Conservation (phyloP, 2,113 vertebrate species). For the Pseudopodoces humilis region DNA sequence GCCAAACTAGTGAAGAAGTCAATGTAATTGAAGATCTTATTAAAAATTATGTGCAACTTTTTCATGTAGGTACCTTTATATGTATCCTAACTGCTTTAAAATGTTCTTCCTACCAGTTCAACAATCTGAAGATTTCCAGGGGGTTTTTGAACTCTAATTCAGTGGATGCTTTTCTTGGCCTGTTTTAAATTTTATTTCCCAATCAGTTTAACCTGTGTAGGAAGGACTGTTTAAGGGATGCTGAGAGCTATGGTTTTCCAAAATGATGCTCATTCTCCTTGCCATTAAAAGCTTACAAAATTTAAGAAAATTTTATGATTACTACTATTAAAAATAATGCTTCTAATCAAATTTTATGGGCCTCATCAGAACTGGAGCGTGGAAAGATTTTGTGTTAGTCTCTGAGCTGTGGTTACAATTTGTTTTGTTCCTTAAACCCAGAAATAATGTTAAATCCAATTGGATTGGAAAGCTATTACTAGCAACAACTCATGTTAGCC, state of each 20-base stretch:
- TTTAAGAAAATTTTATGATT: not conserved
- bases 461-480: not conserved
- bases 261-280: not conserved
- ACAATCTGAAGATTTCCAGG: not conserved
- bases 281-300: not conserved
- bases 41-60: conserved; percentile 90
- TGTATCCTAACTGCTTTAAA: not conserved
- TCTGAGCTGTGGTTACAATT: not conserved
- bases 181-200: conserved; percentile 7
- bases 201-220: not conserved
- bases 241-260: not conserved
- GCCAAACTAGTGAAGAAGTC: conserved; percentile 87
- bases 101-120: not conserved
- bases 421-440: not conserved
- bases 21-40: conserved; percentile 90
- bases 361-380: not conserved
- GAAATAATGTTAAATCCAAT: not conserved
- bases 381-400: not conserved
- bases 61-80: conserved; percentile 81
- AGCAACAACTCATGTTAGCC: not conserved
- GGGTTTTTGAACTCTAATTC: not conserved
- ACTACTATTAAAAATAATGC: not conserved
- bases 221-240: not conserved
- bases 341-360: not conserved
- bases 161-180: not conserved